Evolutionary conservation across 2,113 vertebrate species (phyloP).

Genomic region (Chiloscyllium plagiosum): DNA sequence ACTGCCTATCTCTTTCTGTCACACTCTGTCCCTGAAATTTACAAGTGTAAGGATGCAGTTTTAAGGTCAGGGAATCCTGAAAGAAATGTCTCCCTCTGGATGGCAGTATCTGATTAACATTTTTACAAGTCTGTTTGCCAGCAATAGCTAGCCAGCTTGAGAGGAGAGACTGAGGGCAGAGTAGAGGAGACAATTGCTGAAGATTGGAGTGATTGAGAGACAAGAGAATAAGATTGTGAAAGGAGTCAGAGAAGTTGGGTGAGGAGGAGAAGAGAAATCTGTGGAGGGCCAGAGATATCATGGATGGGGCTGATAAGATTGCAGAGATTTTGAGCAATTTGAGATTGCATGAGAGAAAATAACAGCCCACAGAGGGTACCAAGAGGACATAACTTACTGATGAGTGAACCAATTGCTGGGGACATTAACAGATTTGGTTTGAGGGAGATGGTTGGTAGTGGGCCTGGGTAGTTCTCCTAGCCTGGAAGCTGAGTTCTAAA

Average conservation of each 20-base stretch:
- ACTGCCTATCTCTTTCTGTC: no score
- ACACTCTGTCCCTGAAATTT: no score
- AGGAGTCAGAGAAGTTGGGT: background rate
- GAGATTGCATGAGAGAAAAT: background rate
- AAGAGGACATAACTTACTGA: background rate
- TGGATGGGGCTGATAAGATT: background rate
- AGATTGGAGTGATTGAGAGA: background rate
- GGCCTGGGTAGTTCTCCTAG: background rate
- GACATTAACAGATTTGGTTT: background rate
- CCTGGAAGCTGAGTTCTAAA: background rate
- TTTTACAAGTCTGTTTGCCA: no score
- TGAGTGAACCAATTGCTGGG: background rate
- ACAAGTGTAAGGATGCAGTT: no score
- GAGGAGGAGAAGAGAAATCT: background rate
- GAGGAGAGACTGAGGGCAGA: no score
- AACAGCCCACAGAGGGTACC: background rate
- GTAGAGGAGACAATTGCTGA: background rate
- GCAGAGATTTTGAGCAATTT: background rate
- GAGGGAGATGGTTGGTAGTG: no score
- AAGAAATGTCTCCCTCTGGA: no score
- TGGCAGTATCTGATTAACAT: no score
- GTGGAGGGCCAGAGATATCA: background rate
- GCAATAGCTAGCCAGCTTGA: no score
- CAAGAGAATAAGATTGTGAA: background rate
- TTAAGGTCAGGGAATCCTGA: no score